Evolutionary conservation across 2,888 invertebrate genomes (phyloP).

Genomic region (Hedychridium roseum): DNA sequence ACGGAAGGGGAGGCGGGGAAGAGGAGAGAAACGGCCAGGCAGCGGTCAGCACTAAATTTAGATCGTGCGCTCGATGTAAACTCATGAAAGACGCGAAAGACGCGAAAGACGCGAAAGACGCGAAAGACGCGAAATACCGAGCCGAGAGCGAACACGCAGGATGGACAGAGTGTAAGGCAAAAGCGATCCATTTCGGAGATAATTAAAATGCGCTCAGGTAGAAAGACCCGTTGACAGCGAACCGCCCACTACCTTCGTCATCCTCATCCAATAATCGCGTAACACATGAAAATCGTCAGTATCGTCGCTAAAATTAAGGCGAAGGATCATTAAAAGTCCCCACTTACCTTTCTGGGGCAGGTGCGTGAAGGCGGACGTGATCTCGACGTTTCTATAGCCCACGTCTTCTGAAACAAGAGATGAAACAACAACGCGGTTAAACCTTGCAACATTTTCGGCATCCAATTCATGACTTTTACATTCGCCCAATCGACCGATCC

Average conservation of each 20-base stretch:
- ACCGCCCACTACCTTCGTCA: too few species aligned
- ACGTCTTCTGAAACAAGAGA: constrained; percentile 66
- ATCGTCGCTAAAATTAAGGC: too few species aligned
- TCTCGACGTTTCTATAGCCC: constrained; percentile 65
- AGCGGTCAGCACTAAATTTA: constrained; percentile 40
- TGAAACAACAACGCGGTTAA: too few species aligned
- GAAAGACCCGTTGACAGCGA: too few species aligned
- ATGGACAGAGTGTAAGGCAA: too few species aligned
- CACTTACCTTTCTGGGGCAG: constrained; percentile 63
- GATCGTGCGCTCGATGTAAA: constrained; percentile 20
- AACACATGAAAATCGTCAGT: not conserved
- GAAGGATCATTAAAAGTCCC: not conserved
- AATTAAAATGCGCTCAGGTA: too few species aligned
- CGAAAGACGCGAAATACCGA: not conserved
- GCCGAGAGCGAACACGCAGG: too few species aligned
- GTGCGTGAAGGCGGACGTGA: constrained; percentile 64
- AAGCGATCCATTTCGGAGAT: too few species aligned
- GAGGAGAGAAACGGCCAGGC: constrained; percentile 6
- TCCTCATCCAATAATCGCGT: not conserved
- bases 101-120: constrained; percentile 1
- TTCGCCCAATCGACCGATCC: too few species aligned
- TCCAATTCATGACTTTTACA: too few species aligned
- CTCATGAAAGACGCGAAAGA: constrained; percentile 6
- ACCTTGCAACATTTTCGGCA: too few species aligned
- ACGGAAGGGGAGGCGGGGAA: constrained; percentile 1